Conservation (phyloP, 2,797 vertebrate species). For the Microcaecilia unicolor region DNA sequence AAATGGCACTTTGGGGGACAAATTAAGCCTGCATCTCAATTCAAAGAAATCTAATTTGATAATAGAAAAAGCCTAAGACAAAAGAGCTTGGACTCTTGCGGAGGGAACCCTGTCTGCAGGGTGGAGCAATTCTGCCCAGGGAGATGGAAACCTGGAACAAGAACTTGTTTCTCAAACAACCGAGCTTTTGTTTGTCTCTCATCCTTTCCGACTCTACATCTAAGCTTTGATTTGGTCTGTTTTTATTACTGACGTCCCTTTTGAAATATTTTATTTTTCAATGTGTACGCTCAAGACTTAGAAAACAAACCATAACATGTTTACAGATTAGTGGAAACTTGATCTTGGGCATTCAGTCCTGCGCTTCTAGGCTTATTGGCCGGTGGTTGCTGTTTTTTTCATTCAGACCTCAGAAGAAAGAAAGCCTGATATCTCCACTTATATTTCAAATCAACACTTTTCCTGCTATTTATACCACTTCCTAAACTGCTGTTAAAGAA, state of each 20-base stretch:
- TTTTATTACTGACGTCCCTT: conserved; percentile 4
- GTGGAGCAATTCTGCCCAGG: conserved; percentile 2
- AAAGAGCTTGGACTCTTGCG: background rate
- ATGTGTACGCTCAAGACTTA: background rate
- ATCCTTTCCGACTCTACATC: background rate
- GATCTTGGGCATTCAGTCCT: no score
- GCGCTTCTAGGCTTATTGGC: no score
- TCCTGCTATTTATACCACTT: no score
- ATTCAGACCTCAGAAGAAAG: no score
- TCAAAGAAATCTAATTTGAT: no score
- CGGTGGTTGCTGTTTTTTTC: no score
- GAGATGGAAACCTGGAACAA: conserved; percentile 20
- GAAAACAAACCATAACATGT: accelerated
- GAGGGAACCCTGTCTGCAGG: background rate
- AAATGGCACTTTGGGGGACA: conserved; percentile 13
- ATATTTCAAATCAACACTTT: no score
- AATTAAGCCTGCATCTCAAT: no score
- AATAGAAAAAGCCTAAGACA: background rate
- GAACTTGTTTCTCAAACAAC: conserved; percentile 12
- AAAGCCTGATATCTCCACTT: no score
- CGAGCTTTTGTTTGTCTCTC: conserved; percentile 6
- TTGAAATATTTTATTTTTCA: conserved; percentile 4
- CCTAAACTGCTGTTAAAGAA: no score
- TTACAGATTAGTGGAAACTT: no score
- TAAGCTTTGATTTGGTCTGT: background rate